A percentile compares a stretch with the other conserved stretches of the same genome.
These are phyloP conservation scores for Stercorarius parasiticus DNA, from an alignment of 2,113 vertebrate species.

Conservation along the genomic window DNA sequence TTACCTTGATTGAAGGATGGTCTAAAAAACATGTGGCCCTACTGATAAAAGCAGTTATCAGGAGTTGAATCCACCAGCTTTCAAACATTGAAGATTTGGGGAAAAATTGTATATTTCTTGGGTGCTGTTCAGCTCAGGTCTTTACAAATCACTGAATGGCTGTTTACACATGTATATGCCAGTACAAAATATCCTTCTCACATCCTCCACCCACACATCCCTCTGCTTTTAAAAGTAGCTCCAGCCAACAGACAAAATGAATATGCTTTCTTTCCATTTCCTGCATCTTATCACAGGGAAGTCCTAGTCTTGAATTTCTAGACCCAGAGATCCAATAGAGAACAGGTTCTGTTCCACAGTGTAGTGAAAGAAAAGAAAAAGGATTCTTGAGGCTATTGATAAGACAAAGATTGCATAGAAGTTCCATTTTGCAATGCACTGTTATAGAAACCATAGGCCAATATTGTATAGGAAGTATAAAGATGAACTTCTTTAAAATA, in stretches of 20 bases:
- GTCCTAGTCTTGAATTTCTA: neutral
- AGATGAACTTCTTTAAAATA: neutral
- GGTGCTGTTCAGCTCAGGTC: neutral
- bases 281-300: neutral
- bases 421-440: neutral
- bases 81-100: neutral
- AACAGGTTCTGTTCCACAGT: rapidly evolving
- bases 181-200: slow-evolving; percentile 23
- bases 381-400: neutral
- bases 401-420: neutral
- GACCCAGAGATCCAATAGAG: neutral
- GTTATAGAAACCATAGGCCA: neutral
- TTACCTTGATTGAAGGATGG: neutral
- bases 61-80: neutral
- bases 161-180: slow-evolving; percentile 2
- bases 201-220: slow-evolving; percentile 4
- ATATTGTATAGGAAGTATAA: neutral
- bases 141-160: neutral
- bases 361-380: neutral
- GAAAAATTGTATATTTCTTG: neutral
- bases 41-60: neutral
- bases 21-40: neutral
- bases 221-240: neutral
- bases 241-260: neutral
- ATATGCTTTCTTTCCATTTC: neutral